These are phyloP conservation scores for Andinoacara biseriatus DNA, from an alignment of 2,113 vertebrate species.

Conservation along the genomic window DNA sequence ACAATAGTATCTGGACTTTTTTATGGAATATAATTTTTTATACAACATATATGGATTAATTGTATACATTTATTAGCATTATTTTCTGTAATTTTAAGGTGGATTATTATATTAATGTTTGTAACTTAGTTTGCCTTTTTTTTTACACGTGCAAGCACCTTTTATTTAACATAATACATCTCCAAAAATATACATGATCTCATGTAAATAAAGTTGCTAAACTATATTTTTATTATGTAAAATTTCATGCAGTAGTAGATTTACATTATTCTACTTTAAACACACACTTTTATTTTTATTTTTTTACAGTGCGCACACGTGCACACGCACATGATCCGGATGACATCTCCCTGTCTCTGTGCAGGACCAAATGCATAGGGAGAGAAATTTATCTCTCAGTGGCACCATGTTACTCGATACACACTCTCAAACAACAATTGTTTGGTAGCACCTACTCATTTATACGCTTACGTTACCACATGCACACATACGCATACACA, in stretches of 20 bases:
- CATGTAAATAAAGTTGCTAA: too few species aligned
- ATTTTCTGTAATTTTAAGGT: neutral
- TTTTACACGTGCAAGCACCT: neutral
- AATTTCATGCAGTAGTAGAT: neutral
- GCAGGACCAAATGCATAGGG: slow-evolving; percentile 55
- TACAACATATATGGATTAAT: too few species aligned
- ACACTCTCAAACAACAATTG: slow-evolving; percentile 47
- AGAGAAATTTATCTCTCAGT: slow-evolving; percentile 52
- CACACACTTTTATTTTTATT: neutral
- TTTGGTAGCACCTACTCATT: slow-evolving; percentile 25
- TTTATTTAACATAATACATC: neutral
- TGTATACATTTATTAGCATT: too few species aligned
- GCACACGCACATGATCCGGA: too few species aligned
- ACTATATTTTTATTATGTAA: too few species aligned
- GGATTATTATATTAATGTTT: neutral
- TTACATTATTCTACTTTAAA: neutral
- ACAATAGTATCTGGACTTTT: too few species aligned
- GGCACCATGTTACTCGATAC: slow-evolving; percentile 43
- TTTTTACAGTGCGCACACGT: neutral
- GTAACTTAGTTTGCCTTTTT: neutral
- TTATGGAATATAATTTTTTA: neutral
- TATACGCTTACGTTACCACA: neutral
- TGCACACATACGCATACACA: neutral
- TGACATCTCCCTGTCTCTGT: too few species aligned
- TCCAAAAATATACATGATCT: neutral